These are phyloP conservation scores for Canis aureus DNA, from an alignment of 2,113 vertebrate species.

Conservation along the genomic window DNA sequence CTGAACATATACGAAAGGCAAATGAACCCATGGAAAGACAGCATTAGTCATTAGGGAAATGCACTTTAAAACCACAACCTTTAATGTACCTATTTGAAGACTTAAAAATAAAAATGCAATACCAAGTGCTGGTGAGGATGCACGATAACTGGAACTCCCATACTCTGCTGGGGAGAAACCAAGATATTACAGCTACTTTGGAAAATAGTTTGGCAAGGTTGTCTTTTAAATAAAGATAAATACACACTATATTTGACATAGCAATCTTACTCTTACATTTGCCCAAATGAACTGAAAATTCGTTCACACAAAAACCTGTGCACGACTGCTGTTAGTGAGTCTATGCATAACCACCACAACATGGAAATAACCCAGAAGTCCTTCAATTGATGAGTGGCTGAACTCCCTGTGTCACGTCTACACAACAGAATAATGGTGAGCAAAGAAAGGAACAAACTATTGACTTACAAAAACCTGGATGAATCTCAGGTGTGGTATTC, in stretches of 20 bases:
- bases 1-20: background rate
- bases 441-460: background rate
- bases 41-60: background rate
- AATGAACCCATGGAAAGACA: background rate
- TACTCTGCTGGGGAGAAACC: background rate
- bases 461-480: background rate
- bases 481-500: background rate
- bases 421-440: background rate
- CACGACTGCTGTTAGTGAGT: background rate
- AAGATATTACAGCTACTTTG: background rate
- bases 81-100: background rate
- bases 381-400: background rate
- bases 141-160: background rate
- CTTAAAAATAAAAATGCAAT: background rate
- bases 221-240: slow-evolving; percentile 1
- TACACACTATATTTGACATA: background rate
- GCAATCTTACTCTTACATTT: background rate
- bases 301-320: background rate
- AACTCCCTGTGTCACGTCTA: background rate
- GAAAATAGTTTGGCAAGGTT: background rate
- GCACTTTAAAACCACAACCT: background rate
- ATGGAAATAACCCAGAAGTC: background rate
- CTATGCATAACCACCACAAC: background rate
- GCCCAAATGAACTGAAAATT: slow-evolving; percentile 27
- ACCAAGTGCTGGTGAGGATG: background rate